These are phyloP conservation scores for Scarus forsteni DNA, from an alignment of 2,797 vertebrate genomes.

Conservation along the genomic window DNA sequence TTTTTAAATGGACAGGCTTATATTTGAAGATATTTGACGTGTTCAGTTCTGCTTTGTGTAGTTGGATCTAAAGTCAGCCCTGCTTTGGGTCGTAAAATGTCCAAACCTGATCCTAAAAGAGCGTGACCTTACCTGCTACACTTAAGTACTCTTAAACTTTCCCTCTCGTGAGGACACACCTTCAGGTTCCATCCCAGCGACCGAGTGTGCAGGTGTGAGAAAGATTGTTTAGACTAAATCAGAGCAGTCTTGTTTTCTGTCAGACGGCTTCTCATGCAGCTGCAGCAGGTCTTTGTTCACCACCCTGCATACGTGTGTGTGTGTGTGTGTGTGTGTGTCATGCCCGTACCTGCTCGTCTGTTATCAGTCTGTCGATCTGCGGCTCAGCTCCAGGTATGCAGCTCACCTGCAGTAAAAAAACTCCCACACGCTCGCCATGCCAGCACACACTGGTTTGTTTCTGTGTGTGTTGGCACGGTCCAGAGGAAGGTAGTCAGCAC, in stretches of 20 bases:
- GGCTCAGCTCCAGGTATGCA: conserved; percentile 68
- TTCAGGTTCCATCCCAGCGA: background rate
- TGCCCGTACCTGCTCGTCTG: conserved; percentile 62
- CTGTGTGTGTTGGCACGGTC: conserved; percentile 17
- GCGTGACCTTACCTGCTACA: too few relatives aligned
- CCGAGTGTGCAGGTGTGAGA: conserved; percentile 43
- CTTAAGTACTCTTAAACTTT: too few relatives aligned
- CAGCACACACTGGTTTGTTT: conserved; percentile 18
- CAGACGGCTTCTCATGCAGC: conserved; percentile 43
- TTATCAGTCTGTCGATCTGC: conserved; percentile 71
- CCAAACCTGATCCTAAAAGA: too few relatives aligned
- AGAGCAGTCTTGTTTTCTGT: conserved; percentile 29
- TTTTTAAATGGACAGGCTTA: too few relatives aligned
- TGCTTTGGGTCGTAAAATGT: too few relatives aligned
- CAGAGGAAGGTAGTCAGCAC: conserved; percentile 41
- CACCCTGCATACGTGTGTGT: conserved; percentile 18
- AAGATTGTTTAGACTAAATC: conserved; percentile 56
- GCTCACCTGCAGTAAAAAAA: conserved; percentile 67
- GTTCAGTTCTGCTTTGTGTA: too few relatives aligned
- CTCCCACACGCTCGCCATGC: conserved; percentile 47
- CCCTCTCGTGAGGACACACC: too few relatives aligned
- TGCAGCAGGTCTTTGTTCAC: conserved; percentile 51
- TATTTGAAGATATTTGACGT: too few relatives aligned
- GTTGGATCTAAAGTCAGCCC: too few relatives aligned
- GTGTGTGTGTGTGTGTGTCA: conserved; percentile 38